phyloP scores from a whole-genome alignment of 2,888 invertebrate genomes.

The Chesias legatella region DNA sequence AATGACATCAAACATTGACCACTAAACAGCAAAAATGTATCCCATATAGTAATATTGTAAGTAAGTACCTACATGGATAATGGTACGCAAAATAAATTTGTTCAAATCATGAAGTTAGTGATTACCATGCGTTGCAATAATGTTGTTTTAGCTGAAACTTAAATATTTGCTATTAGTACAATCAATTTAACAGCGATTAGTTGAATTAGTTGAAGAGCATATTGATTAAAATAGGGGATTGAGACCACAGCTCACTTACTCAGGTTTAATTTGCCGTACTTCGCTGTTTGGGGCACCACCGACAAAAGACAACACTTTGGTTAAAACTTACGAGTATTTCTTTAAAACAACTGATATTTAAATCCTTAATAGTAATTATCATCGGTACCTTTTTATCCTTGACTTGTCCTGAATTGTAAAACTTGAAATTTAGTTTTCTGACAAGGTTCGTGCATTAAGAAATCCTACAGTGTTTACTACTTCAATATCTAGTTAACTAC shows the following conservation, averaged over 20 bases:
- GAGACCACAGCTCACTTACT: conserved; percentile 81
- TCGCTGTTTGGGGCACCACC: conserved; percentile 80
- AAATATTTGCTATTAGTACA: conserved; percentile 60
- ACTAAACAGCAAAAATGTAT: conserved; percentile 40
- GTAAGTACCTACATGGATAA: conserved; percentile 19
- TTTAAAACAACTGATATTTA: conserved; percentile 1
- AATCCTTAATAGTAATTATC: neutral
- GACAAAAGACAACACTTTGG: conserved; percentile 77
- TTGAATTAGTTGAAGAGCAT: conserved; percentile 68
- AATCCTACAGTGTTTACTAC: conserved; percentile 7
- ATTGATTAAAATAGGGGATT: conserved; percentile 68
- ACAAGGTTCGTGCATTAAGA: conserved; percentile 3
- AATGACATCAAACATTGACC: too few species aligned
- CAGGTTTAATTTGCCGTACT: conserved; percentile 72
- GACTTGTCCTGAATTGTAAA: too few species aligned
- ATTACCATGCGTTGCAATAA: conserved; percentile 59
- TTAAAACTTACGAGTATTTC: conserved; percentile 46
- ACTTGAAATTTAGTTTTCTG: too few species aligned
- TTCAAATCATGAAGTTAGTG: conserved; percentile 51
- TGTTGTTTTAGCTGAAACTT: conserved; percentile 58
- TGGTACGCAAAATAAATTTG: conserved; percentile 47
- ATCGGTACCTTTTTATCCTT: conserved; percentile 6
- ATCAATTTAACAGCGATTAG: conserved; percentile 71
- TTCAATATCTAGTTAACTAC: conserved; percentile 5
- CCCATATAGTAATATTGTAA: conserved; percentile 31